A percentile compares a stretch with the other conserved stretches of the same genome.
phyloP scores from a whole-genome alignment of 1,140 invertebrate genomes.

The Drosophila nebulosa region DNA sequence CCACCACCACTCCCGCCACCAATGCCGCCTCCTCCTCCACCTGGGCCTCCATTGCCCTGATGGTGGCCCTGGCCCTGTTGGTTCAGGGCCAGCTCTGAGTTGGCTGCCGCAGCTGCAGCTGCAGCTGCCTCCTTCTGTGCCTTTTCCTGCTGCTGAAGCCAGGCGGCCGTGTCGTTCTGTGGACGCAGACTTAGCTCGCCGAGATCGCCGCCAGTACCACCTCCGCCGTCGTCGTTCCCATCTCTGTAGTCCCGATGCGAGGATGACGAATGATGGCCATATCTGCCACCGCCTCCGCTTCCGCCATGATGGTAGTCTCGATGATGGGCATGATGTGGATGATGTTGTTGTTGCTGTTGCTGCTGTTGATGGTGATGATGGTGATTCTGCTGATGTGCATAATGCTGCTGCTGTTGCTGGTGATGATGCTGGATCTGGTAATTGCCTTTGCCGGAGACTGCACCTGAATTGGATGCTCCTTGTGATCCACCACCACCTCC shows the following conservation, averaged over 20 bases:
- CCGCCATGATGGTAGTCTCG: slow-evolving; percentile 60
- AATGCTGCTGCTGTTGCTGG: slow-evolving; percentile 56
- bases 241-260: slow-evolving; percentile 66
- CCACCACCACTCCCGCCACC: slow-evolving; percentile 46
- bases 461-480: slow-evolving; percentile 1
- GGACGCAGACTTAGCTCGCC: slow-evolving; percentile 75
- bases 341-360: slow-evolving; percentile 57
- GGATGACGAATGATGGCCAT: slow-evolving; percentile 44
- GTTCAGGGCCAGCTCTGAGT: slow-evolving; percentile 72
- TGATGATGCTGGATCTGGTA: slow-evolving; percentile 56
- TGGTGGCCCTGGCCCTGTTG: slow-evolving; percentile 81
- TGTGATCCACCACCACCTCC: slow-evolving; percentile 17
- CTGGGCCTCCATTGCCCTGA: slow-evolving; percentile 26
- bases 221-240: slow-evolving; percentile 68
- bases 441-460: slow-evolving; percentile 28
- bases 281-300: slow-evolving; percentile 46
- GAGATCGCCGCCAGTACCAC: slow-evolving; percentile 27
- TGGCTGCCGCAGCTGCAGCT: slow-evolving; percentile 47
- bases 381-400: slow-evolving; percentile 47
- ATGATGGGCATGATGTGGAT: slow-evolving; percentile 64
- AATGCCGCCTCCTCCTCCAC: slow-evolving; percentile 24
- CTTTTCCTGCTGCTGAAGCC: slow-evolving; percentile 79
- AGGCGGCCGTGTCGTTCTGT: slow-evolving; percentile 75
- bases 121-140: slow-evolving; percentile 74
- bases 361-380: slow-evolving; percentile 55